Evolutionary conservation across 2,113 vertebrate species (phyloP).

Genomic region (Nymphicus hollandicus): DNA sequence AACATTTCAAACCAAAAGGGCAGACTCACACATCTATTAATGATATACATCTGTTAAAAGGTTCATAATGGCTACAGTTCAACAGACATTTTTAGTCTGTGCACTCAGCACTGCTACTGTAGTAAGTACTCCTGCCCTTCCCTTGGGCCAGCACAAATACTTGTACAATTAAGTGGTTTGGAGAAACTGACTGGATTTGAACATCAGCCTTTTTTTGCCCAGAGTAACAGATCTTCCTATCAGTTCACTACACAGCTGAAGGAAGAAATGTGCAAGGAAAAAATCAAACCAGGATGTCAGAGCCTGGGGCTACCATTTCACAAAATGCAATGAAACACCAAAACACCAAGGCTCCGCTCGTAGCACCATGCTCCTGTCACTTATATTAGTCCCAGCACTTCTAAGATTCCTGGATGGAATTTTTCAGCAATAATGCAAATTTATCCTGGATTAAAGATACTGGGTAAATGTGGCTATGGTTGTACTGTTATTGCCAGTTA

Average conservation of each 20-base stretch:
- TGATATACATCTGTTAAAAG: background rate
- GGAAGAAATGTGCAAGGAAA: background rate
- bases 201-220: background rate
- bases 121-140: background rate
- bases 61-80: background rate
- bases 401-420: background rate
- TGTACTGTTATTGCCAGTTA: background rate
- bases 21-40: background rate
- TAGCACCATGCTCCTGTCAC: background rate
- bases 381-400: background rate
- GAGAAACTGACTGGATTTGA: background rate
- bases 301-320: background rate
- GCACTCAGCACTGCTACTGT: background rate
- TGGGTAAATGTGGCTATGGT: background rate
- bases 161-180: background rate
- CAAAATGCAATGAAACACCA: background rate
- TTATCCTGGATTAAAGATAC: background rate
- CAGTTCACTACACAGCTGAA: background rate
- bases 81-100: background rate
- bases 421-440: background rate
- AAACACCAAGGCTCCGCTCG: background rate
- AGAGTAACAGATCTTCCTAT: background rate
- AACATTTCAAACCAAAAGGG: background rate
- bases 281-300: background rate
- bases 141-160: background rate